Base-by-base conservation (phyloP, 2,113 vertebrate species). In the Gambusia affinis region DNA sequence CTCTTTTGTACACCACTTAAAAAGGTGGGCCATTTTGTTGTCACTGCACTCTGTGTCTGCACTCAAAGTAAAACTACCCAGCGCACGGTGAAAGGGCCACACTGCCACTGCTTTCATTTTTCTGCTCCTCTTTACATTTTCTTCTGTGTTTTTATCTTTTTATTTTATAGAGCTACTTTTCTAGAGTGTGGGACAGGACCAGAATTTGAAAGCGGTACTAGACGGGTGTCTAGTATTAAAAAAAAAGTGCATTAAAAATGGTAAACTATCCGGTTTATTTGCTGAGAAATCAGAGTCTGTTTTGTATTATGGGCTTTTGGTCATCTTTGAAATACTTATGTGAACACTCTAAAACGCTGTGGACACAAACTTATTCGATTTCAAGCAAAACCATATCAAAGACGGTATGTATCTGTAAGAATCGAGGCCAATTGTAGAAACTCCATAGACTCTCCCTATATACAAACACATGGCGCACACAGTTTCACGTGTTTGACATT, bases 1-100 rank as follows among this genome's bases (percentile, higher is more conserved):
- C 61, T 67, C 66, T 51, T 37, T 72, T 73, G 72, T 70, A 30
- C 65, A 74, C n/a, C 27, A 60, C 39, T 76, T 64, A 57, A 70
- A 47, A 64, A 37, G 33, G 4, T 60, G 47, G 39, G 4, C 44
- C 61, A 39, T 65, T 76, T 67, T 75, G 39, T 68, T 31, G 30
- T 15, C 70, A 29, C 19, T 57, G 64, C 33, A 12, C 57, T 29
- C 37, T 17, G 27, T 73, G 30, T 22, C 33, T 39, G 0, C 1
- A 42, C 57, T 68, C 27, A 0, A 12, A 33, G 3, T 62, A 22
- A 54, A 69, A 70, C 27, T 78, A 30, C 44, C 39, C 29, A 65
- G 65, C 65, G 3, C 33, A 28, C 10, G 54, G 64, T 35, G 30
- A 28, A 64, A 63, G 30, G 8, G 63, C 44, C 66, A 12, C 11